A percentile compares a stretch with the other conserved stretches of the same genome.
Conservation (phyloP, 2,797 vertebrate genomes). For the Etheostoma perlongum region DNA sequence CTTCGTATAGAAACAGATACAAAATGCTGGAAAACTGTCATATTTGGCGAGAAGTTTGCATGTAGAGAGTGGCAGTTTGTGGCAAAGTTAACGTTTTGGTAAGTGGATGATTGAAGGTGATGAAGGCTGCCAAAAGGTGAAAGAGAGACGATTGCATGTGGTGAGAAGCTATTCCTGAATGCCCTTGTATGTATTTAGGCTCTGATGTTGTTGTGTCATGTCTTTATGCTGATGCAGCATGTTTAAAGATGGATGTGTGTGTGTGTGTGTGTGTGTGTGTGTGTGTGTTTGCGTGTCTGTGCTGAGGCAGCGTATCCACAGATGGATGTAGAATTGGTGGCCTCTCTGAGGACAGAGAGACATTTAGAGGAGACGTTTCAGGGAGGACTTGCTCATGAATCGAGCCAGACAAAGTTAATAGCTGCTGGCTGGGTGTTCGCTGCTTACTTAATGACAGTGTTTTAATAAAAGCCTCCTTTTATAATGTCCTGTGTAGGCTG, state of each 20-base stretch:
- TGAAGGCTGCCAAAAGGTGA: conserved; percentile 42
- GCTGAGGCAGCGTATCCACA: conserved; percentile 79
- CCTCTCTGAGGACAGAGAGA: conserved; percentile 77
- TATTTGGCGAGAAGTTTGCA: not conserved
- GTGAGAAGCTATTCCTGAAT: conserved; percentile 55
- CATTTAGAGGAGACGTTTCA: conserved; percentile 76
- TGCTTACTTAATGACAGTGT: conserved; percentile 43
- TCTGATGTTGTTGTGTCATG: conserved; percentile 74
- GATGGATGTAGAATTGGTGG: conserved; percentile 74
- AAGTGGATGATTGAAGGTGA: not conserved
- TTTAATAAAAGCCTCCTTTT: conserved; percentile 64
- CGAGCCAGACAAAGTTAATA: conserved; percentile 64
- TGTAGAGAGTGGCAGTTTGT: not conserved
- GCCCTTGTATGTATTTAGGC: conserved; percentile 74
- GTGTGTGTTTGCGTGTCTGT: conserved; percentile 41
- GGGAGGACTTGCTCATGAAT: conserved; percentile 42
- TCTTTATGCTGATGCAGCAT: conserved; percentile 77
- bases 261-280: conserved; percentile 40
- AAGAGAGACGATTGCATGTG: conserved; percentile 25
- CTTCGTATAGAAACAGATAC: conserved; percentile 14
- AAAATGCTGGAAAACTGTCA: not conserved
- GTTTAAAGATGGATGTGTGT: conserved; percentile 74
- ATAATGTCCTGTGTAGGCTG: conserved; percentile 48
- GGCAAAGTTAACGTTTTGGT: not conserved
- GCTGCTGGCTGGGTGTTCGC: conserved; percentile 49